These are phyloP conservation scores for Pantherophis guttatus DNA, from an alignment of 2,113 vertebrate genomes.

Conservation along the genomic window DNA sequence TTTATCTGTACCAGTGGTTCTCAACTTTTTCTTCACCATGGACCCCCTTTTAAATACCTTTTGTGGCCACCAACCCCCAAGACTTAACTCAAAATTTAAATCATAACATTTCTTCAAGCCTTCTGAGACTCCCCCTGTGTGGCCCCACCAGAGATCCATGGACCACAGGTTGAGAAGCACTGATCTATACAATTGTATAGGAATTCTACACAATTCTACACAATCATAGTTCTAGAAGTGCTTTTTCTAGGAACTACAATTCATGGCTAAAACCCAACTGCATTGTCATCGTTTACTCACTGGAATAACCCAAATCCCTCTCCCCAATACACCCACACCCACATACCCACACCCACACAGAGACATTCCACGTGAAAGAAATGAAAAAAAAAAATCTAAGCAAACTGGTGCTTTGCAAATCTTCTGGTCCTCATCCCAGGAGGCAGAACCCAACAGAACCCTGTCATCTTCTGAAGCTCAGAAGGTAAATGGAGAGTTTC, in stretches of 20 bases:
- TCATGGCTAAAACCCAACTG: background rate
- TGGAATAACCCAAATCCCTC: background rate
- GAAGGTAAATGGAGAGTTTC: background rate
- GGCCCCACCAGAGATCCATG: no score
- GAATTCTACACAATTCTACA: background rate
- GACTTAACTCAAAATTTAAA: background rate
- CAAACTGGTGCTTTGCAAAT: background rate
- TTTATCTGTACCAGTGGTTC: background rate
- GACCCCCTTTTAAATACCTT: background rate
- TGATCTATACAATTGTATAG: background rate
- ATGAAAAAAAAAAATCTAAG: background rate
- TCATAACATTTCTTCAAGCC: background rate
- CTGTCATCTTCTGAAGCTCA: background rate
- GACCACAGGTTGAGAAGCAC: background rate
- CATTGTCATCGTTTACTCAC: background rate
- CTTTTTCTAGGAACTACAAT: background rate
- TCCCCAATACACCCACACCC: background rate
- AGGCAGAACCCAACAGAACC: background rate
- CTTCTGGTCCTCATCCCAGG: background rate
- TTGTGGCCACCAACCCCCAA: background rate
- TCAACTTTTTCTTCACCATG: background rate
- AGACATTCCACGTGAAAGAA: background rate
- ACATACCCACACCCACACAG: background rate
- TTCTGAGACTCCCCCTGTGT: background rate
- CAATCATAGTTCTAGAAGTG: background rate